These are phyloP conservation scores for Brachionus koreanus DNA, from an alignment of 1,140 invertebrate species.

Conservation along the genomic window DNA sequence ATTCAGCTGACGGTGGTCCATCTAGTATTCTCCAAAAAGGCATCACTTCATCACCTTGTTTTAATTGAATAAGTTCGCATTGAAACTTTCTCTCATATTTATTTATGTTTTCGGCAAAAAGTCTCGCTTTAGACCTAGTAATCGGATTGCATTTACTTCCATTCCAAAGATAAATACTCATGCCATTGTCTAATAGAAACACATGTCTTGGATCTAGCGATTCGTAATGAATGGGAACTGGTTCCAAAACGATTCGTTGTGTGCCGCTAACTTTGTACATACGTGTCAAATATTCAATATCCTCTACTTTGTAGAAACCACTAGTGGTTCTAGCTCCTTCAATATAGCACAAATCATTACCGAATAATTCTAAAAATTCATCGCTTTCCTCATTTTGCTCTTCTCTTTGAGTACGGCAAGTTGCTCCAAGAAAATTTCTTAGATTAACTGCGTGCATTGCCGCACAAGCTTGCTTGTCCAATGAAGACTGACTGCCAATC, in stretches of 20 bases:
- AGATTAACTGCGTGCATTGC: constrained; percentile 99
- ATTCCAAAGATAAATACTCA: constrained; percentile 80
- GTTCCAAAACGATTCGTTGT: constrained; percentile 79
- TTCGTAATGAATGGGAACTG: constrained; percentile 64
- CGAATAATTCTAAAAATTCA: constrained; percentile 89
- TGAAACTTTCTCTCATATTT: constrained; percentile 96
- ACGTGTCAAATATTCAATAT: constrained; percentile 64
- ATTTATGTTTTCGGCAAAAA: constrained; percentile 96
- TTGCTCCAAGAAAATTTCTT: constrained; percentile 86
- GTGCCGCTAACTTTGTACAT: constrained; percentile 68
- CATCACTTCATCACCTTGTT: constrained; percentile 72
- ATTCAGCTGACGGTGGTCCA: not conserved
- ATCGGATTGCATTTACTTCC: constrained; percentile 87
- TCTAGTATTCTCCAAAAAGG: constrained; percentile 72
- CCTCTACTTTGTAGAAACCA: constrained; percentile 95
- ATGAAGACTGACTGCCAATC: constrained; percentile 90
- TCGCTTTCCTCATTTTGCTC: constrained; percentile 93
- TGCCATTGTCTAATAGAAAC: constrained; percentile 82
- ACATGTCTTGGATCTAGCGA: constrained; percentile 85
- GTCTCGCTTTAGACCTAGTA: constrained; percentile 82
- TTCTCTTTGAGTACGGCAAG: constrained; percentile 92
- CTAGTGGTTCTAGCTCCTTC: constrained; percentile 91
- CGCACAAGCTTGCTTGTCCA: constrained; percentile 96
- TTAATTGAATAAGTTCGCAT: constrained; percentile 77
- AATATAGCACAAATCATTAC: constrained; percentile 73